These are phyloP conservation scores for Platysternon megacephalum DNA, from an alignment of 2,113 vertebrate species.

Conservation along the genomic window DNA sequence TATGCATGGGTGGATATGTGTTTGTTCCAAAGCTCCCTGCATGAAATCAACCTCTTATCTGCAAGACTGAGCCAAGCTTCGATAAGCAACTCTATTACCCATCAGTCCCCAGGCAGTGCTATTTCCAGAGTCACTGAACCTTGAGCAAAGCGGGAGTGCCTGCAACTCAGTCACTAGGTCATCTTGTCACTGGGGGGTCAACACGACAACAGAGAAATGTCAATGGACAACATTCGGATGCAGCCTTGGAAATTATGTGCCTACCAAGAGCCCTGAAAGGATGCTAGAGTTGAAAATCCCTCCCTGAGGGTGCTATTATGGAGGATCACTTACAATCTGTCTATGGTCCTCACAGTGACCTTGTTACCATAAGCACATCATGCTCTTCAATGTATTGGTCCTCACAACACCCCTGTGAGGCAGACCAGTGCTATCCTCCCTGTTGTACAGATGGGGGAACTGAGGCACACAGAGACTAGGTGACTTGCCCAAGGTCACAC, in stretches of 20 bases:
- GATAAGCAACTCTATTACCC: not conserved
- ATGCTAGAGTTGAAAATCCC: not conserved
- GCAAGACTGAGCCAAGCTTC: not conserved
- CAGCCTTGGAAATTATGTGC: not conserved
- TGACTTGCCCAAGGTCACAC: fast-evolving
- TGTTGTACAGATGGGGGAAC: fast-evolving
- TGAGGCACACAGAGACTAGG: fast-evolving
- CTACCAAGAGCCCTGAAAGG: not conserved
- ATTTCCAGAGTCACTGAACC: not conserved
- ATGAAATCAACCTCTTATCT: not conserved
- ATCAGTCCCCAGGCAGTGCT: fast-evolving
- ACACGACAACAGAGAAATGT: not conserved
- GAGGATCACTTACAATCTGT: fast-evolving
- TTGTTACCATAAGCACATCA: not conserved
- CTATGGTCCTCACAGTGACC: not conserved
- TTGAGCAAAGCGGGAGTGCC: not conserved
- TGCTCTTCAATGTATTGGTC: not conserved
- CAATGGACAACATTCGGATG: not conserved
- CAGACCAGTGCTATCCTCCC: fast-evolving
- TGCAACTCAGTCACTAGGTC: not conserved
- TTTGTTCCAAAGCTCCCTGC: fast-evolving
- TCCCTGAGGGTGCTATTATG: not conserved
- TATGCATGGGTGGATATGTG: fast-evolving
- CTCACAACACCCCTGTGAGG: fast-evolving
- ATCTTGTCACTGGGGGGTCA: not conserved